phyloP scores from a whole-genome alignment of 2,797 vertebrate genomes.

The Halcyon smyrnensis region DNA sequence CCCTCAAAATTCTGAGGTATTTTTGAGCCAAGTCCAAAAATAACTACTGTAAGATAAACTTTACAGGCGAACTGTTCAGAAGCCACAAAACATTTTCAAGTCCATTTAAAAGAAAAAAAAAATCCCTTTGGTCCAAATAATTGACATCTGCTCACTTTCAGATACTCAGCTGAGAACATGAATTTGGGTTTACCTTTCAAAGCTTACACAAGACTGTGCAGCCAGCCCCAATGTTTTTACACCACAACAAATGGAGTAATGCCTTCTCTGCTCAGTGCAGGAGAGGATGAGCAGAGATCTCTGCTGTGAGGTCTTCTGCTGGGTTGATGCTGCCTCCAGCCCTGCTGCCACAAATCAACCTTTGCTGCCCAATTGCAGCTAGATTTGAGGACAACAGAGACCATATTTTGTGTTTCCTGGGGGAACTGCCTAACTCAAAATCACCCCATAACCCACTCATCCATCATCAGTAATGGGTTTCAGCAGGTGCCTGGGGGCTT shows the following conservation, averaged over 20 bases:
- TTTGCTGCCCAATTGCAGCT: neutral
- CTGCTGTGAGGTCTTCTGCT: neutral
- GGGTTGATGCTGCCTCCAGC: neutral
- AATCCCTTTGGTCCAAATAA: neutral
- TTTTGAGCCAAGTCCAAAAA: conserved; percentile 15
- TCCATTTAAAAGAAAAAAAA: neutral
- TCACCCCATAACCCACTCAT: conserved; percentile 5
- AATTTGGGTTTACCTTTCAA: neutral
- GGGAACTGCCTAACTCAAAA: conserved; percentile 13
- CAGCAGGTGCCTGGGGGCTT: conserved; percentile 18
- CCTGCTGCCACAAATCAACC: neutral
- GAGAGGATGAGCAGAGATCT: neutral
- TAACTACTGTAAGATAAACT: neutral
- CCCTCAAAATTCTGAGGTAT: conserved; percentile 33
- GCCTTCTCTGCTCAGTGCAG: neutral
- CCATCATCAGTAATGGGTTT: conserved; percentile 34
- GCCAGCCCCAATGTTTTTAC: neutral
- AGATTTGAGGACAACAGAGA: conserved; percentile 55
- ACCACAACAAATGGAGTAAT: neutral
- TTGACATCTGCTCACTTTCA: neutral
- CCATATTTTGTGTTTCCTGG: conserved; percentile 23
- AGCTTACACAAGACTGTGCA: neutral
- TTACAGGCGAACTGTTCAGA: neutral
- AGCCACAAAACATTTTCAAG: neutral
- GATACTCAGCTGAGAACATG: neutral